Evolutionary conservation across 2,888 invertebrate species (phyloP).

Genomic region (Mythimna pallens): DNA sequence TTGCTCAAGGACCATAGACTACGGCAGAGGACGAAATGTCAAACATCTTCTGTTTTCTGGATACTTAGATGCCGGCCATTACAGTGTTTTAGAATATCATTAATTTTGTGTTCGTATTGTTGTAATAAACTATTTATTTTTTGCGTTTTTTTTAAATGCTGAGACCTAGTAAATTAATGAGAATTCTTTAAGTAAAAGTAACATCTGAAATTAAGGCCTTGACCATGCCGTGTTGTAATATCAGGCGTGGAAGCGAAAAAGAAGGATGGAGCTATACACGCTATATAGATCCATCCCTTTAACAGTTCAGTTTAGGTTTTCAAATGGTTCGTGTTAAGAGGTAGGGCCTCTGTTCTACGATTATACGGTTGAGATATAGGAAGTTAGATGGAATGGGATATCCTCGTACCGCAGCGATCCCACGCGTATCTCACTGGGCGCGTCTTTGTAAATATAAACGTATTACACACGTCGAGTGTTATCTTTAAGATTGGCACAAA

Average conservation of each 20-base stretch:
- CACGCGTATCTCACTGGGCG: slow-evolving; percentile 39
- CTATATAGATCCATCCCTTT: too few relatives aligned
- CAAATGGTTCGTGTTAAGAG: too few relatives aligned
- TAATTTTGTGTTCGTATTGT: slow-evolving; percentile 55
- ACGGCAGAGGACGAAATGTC: slow-evolving; percentile 78
- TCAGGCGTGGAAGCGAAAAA: too few relatives aligned
- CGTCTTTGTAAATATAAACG: slow-evolving; percentile 18
- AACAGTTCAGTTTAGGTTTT: too few relatives aligned
- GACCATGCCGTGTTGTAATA: too few relatives aligned
- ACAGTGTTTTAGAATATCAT: slow-evolving; percentile 83
- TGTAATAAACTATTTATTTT: slow-evolving; percentile 27
- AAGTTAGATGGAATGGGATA: slow-evolving; percentile 18
- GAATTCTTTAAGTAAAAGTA: slow-evolving; percentile 7
- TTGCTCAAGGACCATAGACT: slow-evolving; percentile 79
- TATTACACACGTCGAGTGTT: background rate
- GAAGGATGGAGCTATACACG: too few relatives aligned
- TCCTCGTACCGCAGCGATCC: slow-evolving; percentile 5
- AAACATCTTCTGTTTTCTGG: slow-evolving; percentile 86
- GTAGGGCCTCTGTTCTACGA: background rate
- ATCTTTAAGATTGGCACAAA: slow-evolving; percentile 29
- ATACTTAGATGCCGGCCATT: slow-evolving; percentile 84
- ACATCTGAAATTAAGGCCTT: background rate
- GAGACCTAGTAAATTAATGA: background rate
- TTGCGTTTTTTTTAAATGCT: slow-evolving; percentile 16
- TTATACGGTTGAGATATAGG: background rate